phyloP scores from a whole-genome alignment of 2,888 invertebrate genomes.

The Chymomyza procnemis region DNA sequence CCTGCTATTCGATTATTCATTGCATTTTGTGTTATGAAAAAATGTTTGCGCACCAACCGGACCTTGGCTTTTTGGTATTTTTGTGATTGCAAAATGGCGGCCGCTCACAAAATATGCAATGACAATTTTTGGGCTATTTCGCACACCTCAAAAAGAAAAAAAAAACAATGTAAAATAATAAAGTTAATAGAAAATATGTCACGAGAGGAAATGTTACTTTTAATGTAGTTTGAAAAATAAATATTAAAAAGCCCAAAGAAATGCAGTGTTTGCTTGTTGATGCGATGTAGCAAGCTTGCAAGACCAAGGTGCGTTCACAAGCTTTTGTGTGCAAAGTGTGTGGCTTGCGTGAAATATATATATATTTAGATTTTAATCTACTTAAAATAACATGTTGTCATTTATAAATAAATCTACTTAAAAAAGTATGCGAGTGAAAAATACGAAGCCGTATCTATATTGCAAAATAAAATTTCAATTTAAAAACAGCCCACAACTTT shows the following conservation, averaged over 20 bases:
- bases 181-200: neutral
- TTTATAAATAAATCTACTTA: too few relatives aligned
- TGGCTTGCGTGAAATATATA: too few relatives aligned
- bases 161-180: neutral
- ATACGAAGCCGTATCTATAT: too few relatives aligned
- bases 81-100: neutral
- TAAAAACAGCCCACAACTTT: too few relatives aligned
- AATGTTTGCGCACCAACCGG: constrained; percentile 11
- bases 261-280: too few relatives aligned
- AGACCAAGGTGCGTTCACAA: too few relatives aligned
- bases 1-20: constrained; percentile 37
- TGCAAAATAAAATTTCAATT: too few relatives aligned
- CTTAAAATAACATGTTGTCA: too few relatives aligned
- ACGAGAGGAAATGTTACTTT: neutral
- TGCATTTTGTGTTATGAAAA: constrained; percentile 33
- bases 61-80: constrained; percentile 16
- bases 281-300: too few relatives aligned
- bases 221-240: neutral
- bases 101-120: neutral
- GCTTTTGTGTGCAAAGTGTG: too few relatives aligned
- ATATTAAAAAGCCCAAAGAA: neutral
- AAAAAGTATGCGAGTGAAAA: too few relatives aligned
- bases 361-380: too few relatives aligned
- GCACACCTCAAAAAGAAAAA: neutral
- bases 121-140: neutral